These are phyloP conservation scores for Polypedilum pembai DNA, from an alignment of 1,140 invertebrate species.

Conservation along the genomic window DNA sequence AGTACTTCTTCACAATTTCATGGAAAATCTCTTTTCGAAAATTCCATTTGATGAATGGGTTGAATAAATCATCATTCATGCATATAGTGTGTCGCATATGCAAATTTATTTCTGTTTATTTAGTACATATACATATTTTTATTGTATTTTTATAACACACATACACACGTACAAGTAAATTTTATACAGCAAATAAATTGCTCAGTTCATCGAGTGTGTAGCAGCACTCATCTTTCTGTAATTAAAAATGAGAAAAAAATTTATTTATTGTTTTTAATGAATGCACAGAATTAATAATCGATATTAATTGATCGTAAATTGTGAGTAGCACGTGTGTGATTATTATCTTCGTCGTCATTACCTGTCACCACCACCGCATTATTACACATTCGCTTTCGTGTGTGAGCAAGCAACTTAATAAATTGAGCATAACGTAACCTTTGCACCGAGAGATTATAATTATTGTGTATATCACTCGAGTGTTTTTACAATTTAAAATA, in stretches of 20 bases:
- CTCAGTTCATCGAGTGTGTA: too few relatives aligned
- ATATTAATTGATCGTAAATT: constrained; percentile 14
- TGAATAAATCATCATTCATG: constrained; percentile 32
- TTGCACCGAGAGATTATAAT: too few relatives aligned
- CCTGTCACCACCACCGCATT: too few relatives aligned
- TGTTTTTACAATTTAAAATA: too few relatives aligned
- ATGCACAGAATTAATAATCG: background rate
- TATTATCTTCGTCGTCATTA: background rate
- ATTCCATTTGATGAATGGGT: constrained; percentile 72
- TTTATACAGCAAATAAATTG: background rate
- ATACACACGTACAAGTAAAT: background rate
- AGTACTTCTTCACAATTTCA: constrained; percentile 62
- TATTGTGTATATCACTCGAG: too few relatives aligned
- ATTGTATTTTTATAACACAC: background rate
- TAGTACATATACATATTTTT: constrained; percentile 13
- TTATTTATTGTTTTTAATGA: background rate
- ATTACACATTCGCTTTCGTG: too few relatives aligned
- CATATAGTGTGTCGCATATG: constrained; percentile 10
- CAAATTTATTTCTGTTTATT: constrained; percentile 14
- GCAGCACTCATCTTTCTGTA: too few relatives aligned
- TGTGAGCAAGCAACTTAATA: too few relatives aligned
- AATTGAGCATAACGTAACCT: too few relatives aligned
- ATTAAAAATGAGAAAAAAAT: background rate
- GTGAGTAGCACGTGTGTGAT: background rate
- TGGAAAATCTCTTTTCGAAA: constrained; percentile 63